Conservation (phyloP, 2,113 vertebrate genomes). For the Cnemophilus loriae region DNA sequence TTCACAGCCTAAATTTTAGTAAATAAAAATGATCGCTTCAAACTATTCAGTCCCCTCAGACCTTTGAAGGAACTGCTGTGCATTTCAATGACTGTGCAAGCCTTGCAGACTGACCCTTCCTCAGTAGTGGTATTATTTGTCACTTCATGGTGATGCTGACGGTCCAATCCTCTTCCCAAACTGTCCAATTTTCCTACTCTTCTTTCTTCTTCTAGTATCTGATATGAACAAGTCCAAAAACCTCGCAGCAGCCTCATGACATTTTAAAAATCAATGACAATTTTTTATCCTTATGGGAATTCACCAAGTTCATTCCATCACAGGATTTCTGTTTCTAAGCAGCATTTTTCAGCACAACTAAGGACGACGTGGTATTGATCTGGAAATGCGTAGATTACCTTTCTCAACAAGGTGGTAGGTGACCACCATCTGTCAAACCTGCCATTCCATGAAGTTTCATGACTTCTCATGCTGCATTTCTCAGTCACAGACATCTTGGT, state of each 20-base stretch:
- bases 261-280: background rate
- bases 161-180: background rate
- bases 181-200: background rate
- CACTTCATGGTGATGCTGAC: background rate
- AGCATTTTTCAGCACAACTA: background rate
- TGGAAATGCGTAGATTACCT: background rate
- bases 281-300: background rate
- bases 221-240: background rate
- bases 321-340: background rate
- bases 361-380: background rate
- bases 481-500: background rate
- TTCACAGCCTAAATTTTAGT: background rate
- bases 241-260: background rate
- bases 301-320: background rate
- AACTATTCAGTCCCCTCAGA: background rate
- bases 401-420: background rate
- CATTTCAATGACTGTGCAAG: background rate
- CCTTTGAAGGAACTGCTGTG: background rate
- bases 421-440: background rate
- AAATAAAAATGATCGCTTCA: background rate
- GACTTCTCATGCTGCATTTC: background rate
- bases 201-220: background rate
- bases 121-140: background rate
- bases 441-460: background rate
- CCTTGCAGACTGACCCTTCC: background rate